These are phyloP conservation scores for Neoarius graeffei DNA, from an alignment of 2,113 vertebrate species.

Conservation along the genomic window DNA sequence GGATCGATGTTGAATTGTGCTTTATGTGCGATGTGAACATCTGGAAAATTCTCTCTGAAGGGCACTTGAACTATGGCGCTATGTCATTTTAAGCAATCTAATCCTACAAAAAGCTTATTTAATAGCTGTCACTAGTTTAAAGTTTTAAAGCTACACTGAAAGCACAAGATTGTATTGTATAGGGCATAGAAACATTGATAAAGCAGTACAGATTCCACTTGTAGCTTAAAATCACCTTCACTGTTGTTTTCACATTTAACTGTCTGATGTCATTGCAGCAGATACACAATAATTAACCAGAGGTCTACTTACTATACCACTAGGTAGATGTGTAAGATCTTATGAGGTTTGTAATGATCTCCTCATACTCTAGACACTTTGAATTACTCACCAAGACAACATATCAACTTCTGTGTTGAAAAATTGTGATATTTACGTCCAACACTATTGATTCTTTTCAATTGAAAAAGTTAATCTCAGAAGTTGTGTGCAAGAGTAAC, in stretches of 20 bases:
- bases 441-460: not conserved
- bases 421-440: not conserved
- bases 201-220: not conserved
- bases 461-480: not conserved
- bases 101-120: not conserved
- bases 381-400: not conserved
- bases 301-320: not conserved
- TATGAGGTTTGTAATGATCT: not conserved
- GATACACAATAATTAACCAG: not conserved
- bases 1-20: conserved; percentile 62
- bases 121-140: not conserved
- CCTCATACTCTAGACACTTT: not conserved
- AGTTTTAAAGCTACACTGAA: not conserved
- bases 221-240: not conserved
- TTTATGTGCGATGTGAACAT: conserved; percentile 62
- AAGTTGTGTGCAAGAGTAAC: not conserved
- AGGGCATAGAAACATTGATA: not conserved
- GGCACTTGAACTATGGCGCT: not conserved
- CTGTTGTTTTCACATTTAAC: not conserved
- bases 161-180: not conserved
- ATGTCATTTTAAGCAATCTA: too few species aligned
- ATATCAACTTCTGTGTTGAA: not conserved
- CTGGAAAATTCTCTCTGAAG: conserved; percentile 57
- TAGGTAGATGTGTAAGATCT: not conserved
- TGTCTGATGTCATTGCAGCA: not conserved